Base-by-base conservation (phyloP, 2,113 vertebrate species). In the Noctilio leporinus region DNA sequence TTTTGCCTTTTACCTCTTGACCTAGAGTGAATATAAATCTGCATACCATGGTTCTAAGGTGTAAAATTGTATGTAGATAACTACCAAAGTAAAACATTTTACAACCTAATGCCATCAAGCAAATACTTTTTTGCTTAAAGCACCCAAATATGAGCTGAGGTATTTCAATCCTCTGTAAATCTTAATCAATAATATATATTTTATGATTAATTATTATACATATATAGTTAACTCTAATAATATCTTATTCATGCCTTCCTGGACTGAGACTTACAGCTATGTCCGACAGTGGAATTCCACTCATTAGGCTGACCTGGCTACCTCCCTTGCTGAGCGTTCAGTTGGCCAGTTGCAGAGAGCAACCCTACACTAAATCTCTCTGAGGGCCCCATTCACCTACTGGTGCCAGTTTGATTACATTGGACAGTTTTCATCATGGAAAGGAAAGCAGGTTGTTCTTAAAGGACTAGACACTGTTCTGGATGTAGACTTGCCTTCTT, bases 1-100 rank as follows among this genome's bases (percentile, higher is more conserved):
- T 98, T 96, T 98, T 99, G 78, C 98, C 99, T 95, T 98, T 98
- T 67, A 99, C 99, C 98, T 99, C 98, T 99, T 97, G 96, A 99
- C 99, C 99, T 99, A 97, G 49, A 94, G 94, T 96, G 96, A 30
- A 86, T 62, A 97, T 51, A 86, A 81, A 88, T 43, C 43, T 15
- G 7, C 26, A 81, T 65, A 70, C 1, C 11, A 85, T 43, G 80
- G 33, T 38, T 75, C 33, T 88, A 89, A 82, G 38, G 40, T 88
- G 11, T 45, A 77, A 55, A 77, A 30, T 22, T 73, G 88, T 67
- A 69, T 38, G 20, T 72, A 59, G 86, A 33, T 67, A 64, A 62
- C n/a, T 43, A 59, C 43, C 45, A 20, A 83, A 96, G 47, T 81
- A 62, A 95, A 95, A 96, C 45, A 78, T 40, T 91, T 47, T 28